phyloP scores from a whole-genome alignment of 2,797 vertebrate species.

The Alcedo quadribrachys region DNA sequence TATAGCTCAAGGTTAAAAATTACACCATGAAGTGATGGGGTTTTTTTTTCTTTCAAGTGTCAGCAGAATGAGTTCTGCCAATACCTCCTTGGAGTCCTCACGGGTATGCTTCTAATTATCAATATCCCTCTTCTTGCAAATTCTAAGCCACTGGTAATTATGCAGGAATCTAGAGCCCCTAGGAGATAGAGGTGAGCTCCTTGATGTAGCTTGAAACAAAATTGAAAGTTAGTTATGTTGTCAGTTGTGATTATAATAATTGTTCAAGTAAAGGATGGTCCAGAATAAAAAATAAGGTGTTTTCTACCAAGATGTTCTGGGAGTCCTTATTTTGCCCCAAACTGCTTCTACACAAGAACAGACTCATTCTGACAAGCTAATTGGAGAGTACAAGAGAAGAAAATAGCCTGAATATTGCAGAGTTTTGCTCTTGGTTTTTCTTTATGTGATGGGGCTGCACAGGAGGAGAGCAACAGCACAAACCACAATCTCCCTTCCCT shows the following conservation, averaged over 20 bases:
- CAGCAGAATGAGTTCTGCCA: background rate
- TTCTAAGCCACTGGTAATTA: background rate
- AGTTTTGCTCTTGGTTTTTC: background rate
- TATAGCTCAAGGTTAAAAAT: slow-evolving; percentile 24
- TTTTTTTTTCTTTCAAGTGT: slow-evolving; percentile 14
- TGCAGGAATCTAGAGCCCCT: background rate
- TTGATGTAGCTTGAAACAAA: background rate
- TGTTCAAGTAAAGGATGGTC: background rate
- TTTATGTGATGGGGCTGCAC: background rate
- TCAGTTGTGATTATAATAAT: background rate
- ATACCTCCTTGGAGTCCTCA: background rate
- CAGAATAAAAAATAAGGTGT: background rate
- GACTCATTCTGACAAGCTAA: background rate
- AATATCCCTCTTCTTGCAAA: slow-evolving; percentile 24
- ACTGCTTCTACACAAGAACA: background rate
- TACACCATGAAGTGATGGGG: background rate
- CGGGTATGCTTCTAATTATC: background rate
- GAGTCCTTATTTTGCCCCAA: background rate
- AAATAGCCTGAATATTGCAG: background rate
- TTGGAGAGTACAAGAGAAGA: background rate
- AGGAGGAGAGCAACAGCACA: background rate
- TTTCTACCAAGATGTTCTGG: background rate
- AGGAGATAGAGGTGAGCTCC: background rate
- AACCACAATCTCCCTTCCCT: background rate
- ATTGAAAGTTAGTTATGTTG: background rate